phyloP scores from a whole-genome alignment of 2,113 vertebrate species.

The Lanius collurio region DNA sequence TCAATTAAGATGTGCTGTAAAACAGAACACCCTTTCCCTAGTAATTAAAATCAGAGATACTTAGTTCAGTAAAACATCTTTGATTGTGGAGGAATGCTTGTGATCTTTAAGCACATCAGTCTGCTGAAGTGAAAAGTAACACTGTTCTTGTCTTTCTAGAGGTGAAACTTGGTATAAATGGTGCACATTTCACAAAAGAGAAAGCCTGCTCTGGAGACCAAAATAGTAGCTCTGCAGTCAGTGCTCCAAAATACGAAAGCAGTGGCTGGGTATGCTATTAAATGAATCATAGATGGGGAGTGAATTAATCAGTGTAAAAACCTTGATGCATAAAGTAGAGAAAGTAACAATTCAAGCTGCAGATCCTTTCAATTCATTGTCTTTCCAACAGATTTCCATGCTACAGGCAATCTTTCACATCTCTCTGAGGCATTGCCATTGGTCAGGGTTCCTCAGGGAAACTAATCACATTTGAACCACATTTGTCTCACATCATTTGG shows the following conservation, averaged over 20 bases:
- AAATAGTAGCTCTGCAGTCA: slow-evolving; percentile 35
- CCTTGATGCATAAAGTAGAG: not conserved
- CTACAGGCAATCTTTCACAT: not conserved
- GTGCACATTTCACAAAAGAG: not conserved
- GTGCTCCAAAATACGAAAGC: slow-evolving; percentile 11
- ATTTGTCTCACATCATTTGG: not conserved
- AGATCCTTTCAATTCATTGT: not conserved
- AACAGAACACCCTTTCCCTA: not conserved
- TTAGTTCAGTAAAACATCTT: not conserved
- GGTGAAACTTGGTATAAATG: not conserved
- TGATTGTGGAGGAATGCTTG: not conserved
- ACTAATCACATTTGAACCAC: not conserved
- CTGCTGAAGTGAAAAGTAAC: not conserved
- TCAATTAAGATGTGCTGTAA: not conserved
- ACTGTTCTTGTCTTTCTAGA: not conserved
- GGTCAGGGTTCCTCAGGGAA: not conserved
- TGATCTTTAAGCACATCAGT: not conserved
- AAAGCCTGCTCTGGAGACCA: not conserved
- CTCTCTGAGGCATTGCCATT: not conserved
- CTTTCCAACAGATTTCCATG: not conserved
- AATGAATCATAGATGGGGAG: slow-evolving; percentile 41
- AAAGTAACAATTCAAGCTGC: not conserved
- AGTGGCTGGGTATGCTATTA: slow-evolving; percentile 4
- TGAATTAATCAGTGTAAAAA: slow-evolving; percentile 41
- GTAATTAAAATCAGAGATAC: not conserved